phyloP scores from a whole-genome alignment of 2,797 vertebrate species.

The Premnoplex brunnescens region DNA sequence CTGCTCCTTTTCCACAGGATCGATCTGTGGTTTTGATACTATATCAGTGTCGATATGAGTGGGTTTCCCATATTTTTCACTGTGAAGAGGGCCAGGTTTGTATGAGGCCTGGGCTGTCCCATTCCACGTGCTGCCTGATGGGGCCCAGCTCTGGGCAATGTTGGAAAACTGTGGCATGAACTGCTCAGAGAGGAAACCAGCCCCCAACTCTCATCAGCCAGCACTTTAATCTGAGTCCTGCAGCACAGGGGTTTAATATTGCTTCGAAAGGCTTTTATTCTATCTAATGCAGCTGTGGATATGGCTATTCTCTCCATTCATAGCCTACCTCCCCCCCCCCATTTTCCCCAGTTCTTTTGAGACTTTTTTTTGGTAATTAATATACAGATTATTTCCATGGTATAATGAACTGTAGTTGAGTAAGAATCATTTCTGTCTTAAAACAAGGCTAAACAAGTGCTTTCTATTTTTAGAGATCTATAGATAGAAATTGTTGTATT shows the following conservation, averaged over 20 bases:
- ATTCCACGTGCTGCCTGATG: not conserved
- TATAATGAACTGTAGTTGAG: not conserved
- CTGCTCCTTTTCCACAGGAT: not conserved
- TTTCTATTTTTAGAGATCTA: not conserved
- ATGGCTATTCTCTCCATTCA: not conserved
- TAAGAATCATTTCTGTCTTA: not conserved
- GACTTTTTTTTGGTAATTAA: not conserved
- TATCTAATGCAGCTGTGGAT: not conserved
- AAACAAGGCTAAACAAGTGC: not conserved
- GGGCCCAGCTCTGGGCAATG: not conserved
- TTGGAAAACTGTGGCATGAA: not conserved
- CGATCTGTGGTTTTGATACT: not conserved
- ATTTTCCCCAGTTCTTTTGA: not conserved
- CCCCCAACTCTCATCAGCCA: not conserved
- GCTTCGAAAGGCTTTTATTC: not conserved
- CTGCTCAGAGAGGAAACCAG: not conserved
- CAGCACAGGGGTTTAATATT: not conserved
- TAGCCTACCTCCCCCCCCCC: fast-evolving
- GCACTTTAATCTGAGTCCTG: not conserved
- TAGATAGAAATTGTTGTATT: not conserved
- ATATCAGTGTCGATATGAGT: not conserved
- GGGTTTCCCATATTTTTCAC: not conserved
- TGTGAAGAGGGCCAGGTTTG: not conserved
- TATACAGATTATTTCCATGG: not conserved
- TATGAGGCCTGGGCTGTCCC: not conserved